phyloP scores from a whole-genome alignment of 2,888 invertebrate species.

The Geotrupes spiniger region DNA sequence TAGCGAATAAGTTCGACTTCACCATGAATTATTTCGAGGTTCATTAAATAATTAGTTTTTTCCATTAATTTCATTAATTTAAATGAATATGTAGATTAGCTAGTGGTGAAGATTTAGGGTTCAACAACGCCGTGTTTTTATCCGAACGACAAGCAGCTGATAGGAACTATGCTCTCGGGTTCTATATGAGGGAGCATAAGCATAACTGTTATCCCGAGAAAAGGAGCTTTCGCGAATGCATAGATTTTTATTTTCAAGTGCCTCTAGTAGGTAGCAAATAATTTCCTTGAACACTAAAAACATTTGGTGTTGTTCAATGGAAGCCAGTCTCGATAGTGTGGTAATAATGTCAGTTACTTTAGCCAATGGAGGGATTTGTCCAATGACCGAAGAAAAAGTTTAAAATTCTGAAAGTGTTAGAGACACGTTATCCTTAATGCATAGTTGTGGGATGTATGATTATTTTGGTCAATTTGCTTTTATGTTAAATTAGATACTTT shows the following conservation, averaged over 20 bases:
- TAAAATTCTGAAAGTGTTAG: slow-evolving; percentile 87
- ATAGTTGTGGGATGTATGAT: slow-evolving; percentile 97
- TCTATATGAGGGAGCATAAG: slow-evolving; percentile 96
- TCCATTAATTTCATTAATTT: no score
- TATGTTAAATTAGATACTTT: no score
- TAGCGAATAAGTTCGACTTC: slow-evolving; percentile 90
- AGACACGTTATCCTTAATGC: slow-evolving; percentile 95
- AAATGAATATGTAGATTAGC: slow-evolving; percentile 75
- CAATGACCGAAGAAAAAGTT: slow-evolving; percentile 92
- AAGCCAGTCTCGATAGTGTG: slow-evolving; percentile 90
- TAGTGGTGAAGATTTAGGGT: slow-evolving; percentile 85
- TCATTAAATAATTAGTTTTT: slow-evolving; percentile 23
- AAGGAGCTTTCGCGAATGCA: slow-evolving; percentile 84
- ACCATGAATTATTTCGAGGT: slow-evolving; percentile 83
- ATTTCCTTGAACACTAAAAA: no score
- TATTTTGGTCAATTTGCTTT: slow-evolving; percentile 97
- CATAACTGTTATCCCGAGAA: slow-evolving; percentile 95
- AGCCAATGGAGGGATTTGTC: slow-evolving; percentile 98
- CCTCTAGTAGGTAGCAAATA: no score
- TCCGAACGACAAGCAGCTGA: slow-evolving; percentile 97
- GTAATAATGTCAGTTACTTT: slow-evolving; percentile 93
- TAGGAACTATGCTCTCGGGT: slow-evolving; percentile 94
- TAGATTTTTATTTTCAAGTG: slow-evolving; percentile 99
- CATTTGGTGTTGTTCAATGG: slow-evolving; percentile 92
- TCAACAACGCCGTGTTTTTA: slow-evolving; percentile 94